Evolutionary conservation across 2,888 invertebrate species (phyloP).

Genomic region (Imbricaverruca yamaguchii): DNA sequence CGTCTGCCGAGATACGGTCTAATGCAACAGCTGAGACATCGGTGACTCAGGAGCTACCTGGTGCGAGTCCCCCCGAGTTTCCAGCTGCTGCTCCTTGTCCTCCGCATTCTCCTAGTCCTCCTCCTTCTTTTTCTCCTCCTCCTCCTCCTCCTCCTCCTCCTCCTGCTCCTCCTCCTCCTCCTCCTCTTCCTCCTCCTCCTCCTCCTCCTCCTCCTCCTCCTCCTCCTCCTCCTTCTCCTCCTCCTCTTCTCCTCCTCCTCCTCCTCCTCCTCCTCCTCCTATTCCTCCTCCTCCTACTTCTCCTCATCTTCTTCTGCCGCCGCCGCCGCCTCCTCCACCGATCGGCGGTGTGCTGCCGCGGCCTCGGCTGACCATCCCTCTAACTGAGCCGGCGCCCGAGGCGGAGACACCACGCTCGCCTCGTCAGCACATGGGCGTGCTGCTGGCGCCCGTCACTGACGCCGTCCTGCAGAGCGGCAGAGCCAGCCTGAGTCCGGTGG

Average conservation of each 20-base stretch:
- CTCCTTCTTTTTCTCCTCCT: too few species aligned
- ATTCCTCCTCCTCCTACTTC: background rate
- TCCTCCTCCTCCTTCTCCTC: background rate
- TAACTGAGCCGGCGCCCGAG: background rate
- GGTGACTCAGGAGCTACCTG: too few species aligned
- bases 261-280: background rate
- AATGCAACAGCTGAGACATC: too few species aligned
- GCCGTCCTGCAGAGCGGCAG: background rate
- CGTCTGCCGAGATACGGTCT: too few species aligned
- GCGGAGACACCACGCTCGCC: background rate
- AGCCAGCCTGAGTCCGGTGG: background rate
- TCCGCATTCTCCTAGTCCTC: too few species aligned
- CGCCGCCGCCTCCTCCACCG: background rate
- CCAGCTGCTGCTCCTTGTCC: too few species aligned
- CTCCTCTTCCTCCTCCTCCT: background rate
- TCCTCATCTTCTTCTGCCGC: background rate
- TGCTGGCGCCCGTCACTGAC: background rate
- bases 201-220: background rate
- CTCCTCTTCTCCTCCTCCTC: background rate
- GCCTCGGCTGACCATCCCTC: background rate
- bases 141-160: too few species aligned
- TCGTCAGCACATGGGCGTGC: background rate
- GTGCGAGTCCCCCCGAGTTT: too few species aligned
- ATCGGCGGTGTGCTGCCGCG: background rate
- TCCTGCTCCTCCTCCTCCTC: too few species aligned